Conservation (phyloP, 2,888 invertebrate species). For the Athalia cordata region DNA sequence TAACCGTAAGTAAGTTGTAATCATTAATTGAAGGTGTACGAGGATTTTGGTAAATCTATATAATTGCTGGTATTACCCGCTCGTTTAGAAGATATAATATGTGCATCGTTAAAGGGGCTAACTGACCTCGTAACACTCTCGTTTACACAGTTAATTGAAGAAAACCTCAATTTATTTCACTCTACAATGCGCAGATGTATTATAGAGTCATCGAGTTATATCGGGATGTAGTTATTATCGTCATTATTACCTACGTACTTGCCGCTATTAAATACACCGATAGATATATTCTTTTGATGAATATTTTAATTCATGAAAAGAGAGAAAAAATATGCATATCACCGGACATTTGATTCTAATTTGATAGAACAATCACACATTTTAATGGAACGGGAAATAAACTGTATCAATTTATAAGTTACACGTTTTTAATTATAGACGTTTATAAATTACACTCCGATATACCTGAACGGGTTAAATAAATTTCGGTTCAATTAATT, state of each 20-base stretch:
- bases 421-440: no score
- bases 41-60: neutral
- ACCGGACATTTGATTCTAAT: no score
- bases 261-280: no score
- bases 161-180: constrained; percentile 8
- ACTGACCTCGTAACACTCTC: constrained; percentile 33
- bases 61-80: neutral
- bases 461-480: neutral
- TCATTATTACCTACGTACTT: no score
- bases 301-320: no score
- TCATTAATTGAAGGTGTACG: neutral
- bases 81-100: neutral
- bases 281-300: no score
- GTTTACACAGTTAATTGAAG: constrained; percentile 5
- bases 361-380: no score
- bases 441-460: neutral
- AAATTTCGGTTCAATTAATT: neutral
- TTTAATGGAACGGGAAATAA: no score
- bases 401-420: no score
- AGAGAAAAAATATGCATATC: no score
- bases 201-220: neutral
- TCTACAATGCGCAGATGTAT: neutral
- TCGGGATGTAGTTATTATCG: no score
- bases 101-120: neutral
- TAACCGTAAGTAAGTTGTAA: constrained; percentile 1